Conservation (phyloP, 1,140 invertebrate species). For the Zaprionus ghesquierei region DNA sequence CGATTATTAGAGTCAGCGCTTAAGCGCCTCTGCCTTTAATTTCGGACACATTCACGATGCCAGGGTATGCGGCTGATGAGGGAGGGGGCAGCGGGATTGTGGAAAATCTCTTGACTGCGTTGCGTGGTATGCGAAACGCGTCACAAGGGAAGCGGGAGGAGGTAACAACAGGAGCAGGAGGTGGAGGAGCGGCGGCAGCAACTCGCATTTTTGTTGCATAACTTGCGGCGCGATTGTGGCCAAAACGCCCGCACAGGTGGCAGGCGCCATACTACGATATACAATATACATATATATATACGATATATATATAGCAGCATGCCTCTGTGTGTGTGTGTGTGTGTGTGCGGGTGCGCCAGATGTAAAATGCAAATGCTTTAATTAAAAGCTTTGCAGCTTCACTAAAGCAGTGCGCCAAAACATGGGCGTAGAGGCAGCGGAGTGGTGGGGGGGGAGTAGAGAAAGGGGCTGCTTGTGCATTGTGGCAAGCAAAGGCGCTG, state of each 20-base stretch:
- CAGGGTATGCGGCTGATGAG: background rate
- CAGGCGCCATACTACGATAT: background rate
- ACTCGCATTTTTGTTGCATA: conserved; percentile 64
- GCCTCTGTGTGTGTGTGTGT: conserved; percentile 3
- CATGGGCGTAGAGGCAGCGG: background rate
- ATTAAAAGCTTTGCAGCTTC: conserved; percentile 76
- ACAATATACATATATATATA: background rate
- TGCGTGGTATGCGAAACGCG: conserved; percentile 32
- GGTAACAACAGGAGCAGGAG: too few relatives aligned
- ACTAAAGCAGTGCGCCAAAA: conserved; percentile 51
- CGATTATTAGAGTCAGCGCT: background rate
- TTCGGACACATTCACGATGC: background rate
- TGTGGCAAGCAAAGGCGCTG: background rate
- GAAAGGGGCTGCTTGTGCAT: background rate
- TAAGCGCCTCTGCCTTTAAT: background rate
- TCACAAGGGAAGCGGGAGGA: conserved; percentile 8
- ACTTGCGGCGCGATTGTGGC: conserved; percentile 67
- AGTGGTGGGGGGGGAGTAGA: background rate
- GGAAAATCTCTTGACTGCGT: conserved; percentile 39
- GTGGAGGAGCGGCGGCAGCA: too few relatives aligned
- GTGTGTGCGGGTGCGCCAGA: conserved; percentile 34
- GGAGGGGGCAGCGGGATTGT: background rate
- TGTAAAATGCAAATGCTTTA: conserved; percentile 79
- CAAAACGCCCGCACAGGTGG: conserved; percentile 57
- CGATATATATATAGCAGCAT: background rate